These are phyloP conservation scores for Amblyjoppa proteus DNA, from an alignment of 2,888 invertebrate genomes.

Conservation along the genomic window DNA sequence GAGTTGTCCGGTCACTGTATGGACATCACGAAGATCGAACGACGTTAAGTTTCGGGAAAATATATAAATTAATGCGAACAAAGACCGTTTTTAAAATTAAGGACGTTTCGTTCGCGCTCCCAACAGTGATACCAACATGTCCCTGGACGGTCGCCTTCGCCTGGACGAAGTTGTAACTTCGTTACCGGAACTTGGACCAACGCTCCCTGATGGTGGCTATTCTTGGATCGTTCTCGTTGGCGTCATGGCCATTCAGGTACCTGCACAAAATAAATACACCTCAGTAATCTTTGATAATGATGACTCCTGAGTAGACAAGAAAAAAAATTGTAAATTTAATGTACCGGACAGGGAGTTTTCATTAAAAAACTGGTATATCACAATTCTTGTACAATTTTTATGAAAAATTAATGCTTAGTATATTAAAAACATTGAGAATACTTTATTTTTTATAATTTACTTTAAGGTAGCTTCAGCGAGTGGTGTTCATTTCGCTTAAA, in stretches of 20 bases:
- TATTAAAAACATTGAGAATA: too few relatives aligned
- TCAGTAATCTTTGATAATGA: neutral
- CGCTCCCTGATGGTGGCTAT: constrained; percentile 89
- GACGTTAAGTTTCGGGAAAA: neutral
- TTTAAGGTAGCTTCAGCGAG: too few relatives aligned
- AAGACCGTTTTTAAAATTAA: neutral
- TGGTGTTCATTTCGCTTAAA: too few relatives aligned
- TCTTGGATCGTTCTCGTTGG: constrained; percentile 89
- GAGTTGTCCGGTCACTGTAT: constrained; percentile 41
- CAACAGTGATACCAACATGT: constrained; percentile 70
- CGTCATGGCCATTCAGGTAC: constrained; percentile 86
- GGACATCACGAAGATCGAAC: neutral
- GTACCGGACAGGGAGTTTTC: too few relatives aligned
- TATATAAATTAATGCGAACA: neutral
- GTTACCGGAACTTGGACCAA: constrained; percentile 89
- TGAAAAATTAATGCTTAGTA: too few relatives aligned
- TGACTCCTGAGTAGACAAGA: neutral
- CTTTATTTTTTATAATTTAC: too few relatives aligned
- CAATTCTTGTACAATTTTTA: too few relatives aligned
- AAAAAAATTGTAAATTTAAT: neutral
- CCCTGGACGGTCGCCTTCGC: constrained; percentile 75
- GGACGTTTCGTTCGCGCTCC: neutral
- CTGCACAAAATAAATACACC: constrained; percentile 11
- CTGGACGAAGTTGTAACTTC: constrained; percentile 88
- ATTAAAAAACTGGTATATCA: too few relatives aligned